These are phyloP conservation scores for Erythrolamprus reginae DNA, from an alignment of 2,113 vertebrate species.

Conservation along the genomic window DNA sequence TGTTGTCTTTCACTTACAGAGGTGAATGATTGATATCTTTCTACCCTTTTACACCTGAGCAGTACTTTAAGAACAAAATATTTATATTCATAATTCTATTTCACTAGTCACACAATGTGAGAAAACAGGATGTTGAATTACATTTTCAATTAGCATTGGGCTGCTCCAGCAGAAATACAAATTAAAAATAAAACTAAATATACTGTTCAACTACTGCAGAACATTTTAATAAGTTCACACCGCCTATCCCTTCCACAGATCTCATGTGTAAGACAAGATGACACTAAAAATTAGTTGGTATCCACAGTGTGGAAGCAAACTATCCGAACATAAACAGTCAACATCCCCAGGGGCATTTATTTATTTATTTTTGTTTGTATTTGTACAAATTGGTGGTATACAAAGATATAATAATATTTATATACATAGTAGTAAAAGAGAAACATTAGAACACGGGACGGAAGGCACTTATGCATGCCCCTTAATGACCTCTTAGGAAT, in stretches of 20 bases:
- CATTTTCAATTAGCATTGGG: neutral
- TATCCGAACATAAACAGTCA: neutral
- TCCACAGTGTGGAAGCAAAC: neutral
- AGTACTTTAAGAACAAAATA: neutral
- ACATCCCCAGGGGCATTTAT: neutral
- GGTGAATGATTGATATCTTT: neutral
- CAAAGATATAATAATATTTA: too few relatives aligned
- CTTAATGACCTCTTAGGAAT: too few relatives aligned
- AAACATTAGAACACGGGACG: too few relatives aligned
- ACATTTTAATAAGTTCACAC: neutral
- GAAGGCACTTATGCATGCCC: too few relatives aligned
- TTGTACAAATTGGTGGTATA: too few relatives aligned
- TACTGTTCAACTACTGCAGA: neutral
- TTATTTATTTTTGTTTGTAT: too few relatives aligned
- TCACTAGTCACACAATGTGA: neutral
- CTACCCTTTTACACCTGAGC: neutral
- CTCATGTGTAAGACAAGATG: neutral
- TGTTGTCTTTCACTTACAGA: neutral
- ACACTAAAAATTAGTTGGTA: neutral
- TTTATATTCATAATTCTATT: neutral
- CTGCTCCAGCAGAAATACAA: neutral
- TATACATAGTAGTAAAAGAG: too few relatives aligned
- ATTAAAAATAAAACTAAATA: neutral
- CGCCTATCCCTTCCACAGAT: neutral
- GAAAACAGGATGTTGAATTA: neutral